Conservation (phyloP, 2,888 invertebrate species). For the Buathra laborator region DNA sequence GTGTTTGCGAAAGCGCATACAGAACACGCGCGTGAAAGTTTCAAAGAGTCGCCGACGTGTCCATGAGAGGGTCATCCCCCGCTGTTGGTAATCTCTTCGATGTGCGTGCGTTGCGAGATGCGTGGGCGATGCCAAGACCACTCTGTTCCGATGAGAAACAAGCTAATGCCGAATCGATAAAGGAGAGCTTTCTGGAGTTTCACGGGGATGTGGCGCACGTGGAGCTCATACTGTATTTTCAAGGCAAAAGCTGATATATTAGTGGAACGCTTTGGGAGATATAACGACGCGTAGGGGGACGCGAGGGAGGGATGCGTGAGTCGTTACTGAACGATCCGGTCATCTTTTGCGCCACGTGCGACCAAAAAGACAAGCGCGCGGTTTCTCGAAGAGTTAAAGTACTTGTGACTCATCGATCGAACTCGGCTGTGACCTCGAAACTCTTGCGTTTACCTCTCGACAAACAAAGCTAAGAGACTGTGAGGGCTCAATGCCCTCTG, state of each 20-base stretch:
- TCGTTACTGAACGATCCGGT: constrained; percentile 32
- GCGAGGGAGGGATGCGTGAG: constrained; percentile 34
- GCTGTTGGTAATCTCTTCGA: not conserved
- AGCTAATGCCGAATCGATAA: constrained; percentile 35
- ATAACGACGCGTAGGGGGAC: constrained; percentile 49
- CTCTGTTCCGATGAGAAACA: not conserved
- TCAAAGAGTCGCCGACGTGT: constrained; percentile 35
- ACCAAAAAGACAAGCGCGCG: not conserved
- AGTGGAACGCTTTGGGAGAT: constrained; percentile 1
- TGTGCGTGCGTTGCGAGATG: not conserved
- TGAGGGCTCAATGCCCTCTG: constrained; percentile 43
- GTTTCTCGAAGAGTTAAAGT: not conserved
- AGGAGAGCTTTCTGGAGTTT: constrained; percentile 16
- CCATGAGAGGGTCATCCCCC: not conserved
- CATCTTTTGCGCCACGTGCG: constrained; percentile 20
- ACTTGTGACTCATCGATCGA: constrained; percentile 40
- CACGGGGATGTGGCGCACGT: not conserved
- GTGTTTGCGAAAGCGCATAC: constrained; percentile 18
- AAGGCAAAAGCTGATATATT: constrained; percentile 40
- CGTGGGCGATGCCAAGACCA: constrained; percentile 7
- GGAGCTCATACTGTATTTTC: constrained; percentile 38
- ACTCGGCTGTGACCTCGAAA: constrained; percentile 30
- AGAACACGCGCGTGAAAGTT: not conserved
- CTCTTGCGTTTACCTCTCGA: not conserved
- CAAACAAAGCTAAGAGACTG: constrained; percentile 16